These are phyloP conservation scores for Cantharis nigra DNA, from an alignment of 2,888 invertebrate genomes.

Conservation along the genomic window DNA sequence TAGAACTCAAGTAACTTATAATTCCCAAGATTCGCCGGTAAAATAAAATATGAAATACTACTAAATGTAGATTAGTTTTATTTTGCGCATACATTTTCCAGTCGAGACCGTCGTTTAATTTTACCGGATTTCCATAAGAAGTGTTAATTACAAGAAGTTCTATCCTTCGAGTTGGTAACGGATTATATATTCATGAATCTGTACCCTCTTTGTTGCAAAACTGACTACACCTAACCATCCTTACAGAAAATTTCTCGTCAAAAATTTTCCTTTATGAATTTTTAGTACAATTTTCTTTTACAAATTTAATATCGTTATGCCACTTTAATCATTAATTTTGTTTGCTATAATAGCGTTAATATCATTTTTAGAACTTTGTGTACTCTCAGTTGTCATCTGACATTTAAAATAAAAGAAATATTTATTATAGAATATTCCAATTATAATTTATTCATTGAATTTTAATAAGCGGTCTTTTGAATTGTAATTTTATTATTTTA, in stretches of 20 bases:
- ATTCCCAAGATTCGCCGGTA: conserved; percentile 32
- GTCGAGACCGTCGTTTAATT: conserved; percentile 48
- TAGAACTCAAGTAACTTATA: conserved; percentile 33
- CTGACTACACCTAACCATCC: conserved; percentile 29
- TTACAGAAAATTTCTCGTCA: conserved; percentile 33
- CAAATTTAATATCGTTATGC: conserved; percentile 28
- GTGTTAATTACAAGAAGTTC: conserved; percentile 44
- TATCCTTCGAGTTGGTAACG: conserved; percentile 37
- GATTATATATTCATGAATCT: conserved; percentile 45
- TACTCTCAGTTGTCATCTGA: no score
- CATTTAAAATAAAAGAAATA: neutral
- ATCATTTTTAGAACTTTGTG: neutral
- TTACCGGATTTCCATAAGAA: conserved; percentile 44
- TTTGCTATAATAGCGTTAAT: neutral
- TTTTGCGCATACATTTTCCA: conserved; percentile 48
- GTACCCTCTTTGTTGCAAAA: conserved; percentile 25
- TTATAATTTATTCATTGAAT: neutral
- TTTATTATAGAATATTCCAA: neutral
- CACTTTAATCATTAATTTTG: conserved; percentile 21
- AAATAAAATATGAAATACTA: conserved; percentile 47
- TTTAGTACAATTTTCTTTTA: conserved; percentile 38
- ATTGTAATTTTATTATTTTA: no score
- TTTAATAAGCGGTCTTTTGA: no score
- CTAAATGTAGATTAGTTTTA: conserved; percentile 51
- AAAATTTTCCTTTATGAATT: conserved; percentile 3